Evolutionary conservation across 1,140 invertebrate genomes (phyloP).

Genomic region (Drosophila hydei): DNA sequence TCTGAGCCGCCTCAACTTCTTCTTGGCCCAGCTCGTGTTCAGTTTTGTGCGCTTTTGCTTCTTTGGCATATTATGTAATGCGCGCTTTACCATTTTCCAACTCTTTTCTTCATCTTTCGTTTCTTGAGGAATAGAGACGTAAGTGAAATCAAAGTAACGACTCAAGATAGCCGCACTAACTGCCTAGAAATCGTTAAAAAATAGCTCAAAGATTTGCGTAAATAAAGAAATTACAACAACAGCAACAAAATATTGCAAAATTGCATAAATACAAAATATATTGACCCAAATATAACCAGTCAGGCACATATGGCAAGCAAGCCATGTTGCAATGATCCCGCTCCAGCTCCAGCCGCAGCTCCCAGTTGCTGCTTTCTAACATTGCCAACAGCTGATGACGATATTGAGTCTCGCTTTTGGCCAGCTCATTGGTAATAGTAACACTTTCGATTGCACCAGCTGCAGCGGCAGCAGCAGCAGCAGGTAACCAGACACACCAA

Average conservation of each 20-base stretch:
- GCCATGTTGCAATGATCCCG: constrained; percentile 58
- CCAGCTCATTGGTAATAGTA: constrained; percentile 44
- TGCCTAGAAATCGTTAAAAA: constrained; percentile 76
- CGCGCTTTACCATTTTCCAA: constrained; percentile 15
- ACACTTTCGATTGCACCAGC: constrained; percentile 67
- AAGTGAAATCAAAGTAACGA: constrained; percentile 5
- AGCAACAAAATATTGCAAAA: constrained; percentile 58
- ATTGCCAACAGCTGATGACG: constrained; percentile 66
- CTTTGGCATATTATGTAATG: constrained; percentile 75
- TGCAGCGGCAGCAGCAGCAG: constrained; percentile 12
- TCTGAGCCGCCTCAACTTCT: constrained; percentile 24
- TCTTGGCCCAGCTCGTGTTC: constrained; percentile 24
- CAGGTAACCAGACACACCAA: constrained; percentile 41
- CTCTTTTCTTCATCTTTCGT: constrained; percentile 4
- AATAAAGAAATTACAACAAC: constrained; percentile 62
- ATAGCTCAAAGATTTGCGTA: constrained; percentile 76
- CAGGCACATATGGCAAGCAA: constrained; percentile 68
- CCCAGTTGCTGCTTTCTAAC: constrained; percentile 61
- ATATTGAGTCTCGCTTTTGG: constrained; percentile 43
- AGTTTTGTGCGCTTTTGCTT: constrained; percentile 49
- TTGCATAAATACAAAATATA: constrained; percentile 70
- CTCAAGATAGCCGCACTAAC: constrained; percentile 22
- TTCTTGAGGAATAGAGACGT: constrained; percentile 34
- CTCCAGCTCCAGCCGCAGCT: constrained; percentile 28
- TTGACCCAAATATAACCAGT: constrained; percentile 79